Conservation (phyloP, 2,113 vertebrate genomes). For the Pedetes capensis region DNA sequence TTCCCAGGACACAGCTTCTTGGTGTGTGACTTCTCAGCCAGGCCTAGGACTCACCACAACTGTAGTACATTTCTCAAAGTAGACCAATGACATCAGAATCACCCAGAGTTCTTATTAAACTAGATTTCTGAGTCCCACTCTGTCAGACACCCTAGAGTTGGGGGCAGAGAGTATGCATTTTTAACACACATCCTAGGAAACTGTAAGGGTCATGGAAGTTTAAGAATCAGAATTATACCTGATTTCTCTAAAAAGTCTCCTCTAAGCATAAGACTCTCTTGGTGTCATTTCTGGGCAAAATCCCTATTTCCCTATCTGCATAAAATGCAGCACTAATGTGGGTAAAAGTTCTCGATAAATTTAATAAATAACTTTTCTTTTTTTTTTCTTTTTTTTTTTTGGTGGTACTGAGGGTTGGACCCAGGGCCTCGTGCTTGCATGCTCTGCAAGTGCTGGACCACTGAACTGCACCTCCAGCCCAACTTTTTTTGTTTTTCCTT, state of each 20-base stretch:
- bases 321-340: neutral
- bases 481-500: no score
- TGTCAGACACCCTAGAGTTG: neutral
- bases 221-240: neutral
- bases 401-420: no score
- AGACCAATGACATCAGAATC: neutral
- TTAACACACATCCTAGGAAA: neutral
- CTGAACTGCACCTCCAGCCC: no score
- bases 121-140: neutral
- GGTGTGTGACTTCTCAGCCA: neutral
- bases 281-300: neutral
- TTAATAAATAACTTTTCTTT: no score
- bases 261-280: neutral
- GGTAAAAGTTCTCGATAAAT: neutral
- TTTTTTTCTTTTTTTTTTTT: no score
- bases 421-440: no score
- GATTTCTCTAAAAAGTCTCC: neutral
- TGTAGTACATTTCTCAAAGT: neutral
- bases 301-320: neutral
- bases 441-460: no score
- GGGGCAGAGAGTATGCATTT: neutral
- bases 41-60: neutral
- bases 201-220: neutral
- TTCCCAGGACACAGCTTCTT: neutral
- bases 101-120: neutral